These are phyloP conservation scores for Lymantria dispar DNA, from an alignment of 2,888 invertebrate species.

Conservation along the genomic window DNA sequence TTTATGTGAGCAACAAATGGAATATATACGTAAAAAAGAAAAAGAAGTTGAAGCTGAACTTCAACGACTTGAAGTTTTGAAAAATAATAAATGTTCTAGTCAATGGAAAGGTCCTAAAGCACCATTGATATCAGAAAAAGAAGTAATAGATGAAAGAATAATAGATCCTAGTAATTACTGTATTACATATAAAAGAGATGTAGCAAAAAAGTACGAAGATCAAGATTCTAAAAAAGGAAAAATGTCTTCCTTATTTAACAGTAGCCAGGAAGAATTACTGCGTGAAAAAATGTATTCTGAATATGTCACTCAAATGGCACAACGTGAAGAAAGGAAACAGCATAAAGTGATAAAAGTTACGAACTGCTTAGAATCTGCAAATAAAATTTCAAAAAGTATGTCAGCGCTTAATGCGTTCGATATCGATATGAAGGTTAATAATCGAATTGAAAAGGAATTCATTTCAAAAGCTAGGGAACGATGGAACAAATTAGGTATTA, in stretches of 20 bases:
- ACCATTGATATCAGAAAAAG: constrained; percentile 65
- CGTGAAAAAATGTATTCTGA: constrained; percentile 93
- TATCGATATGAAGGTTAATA: constrained; percentile 68
- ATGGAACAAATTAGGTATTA: constrained; percentile 86
- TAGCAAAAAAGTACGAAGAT: constrained; percentile 44
- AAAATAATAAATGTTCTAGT: constrained; percentile 18
- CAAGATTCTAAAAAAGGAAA: constrained; percentile 41
- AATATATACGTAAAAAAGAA: constrained; percentile 86
- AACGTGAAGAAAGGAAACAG: constrained; percentile 89
- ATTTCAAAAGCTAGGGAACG: constrained; percentile 88
- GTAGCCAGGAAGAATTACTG: constrained; percentile 87
- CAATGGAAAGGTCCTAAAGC: constrained; percentile 58
- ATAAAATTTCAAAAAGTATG: constrained; percentile 62
- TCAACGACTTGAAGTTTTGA: constrained; percentile 82
- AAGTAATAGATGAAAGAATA: constrained; percentile 39
- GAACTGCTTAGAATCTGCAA: constrained; percentile 62
- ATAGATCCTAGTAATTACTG: constrained; percentile 58
- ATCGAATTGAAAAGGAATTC: constrained; percentile 88
- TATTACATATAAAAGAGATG: constrained; percentile 72
- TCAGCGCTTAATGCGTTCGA: constrained; percentile 58
- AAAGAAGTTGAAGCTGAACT: constrained; percentile 86
- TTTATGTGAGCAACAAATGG: constrained; percentile 84
- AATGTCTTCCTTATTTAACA: constrained; percentile 68
- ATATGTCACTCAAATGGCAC: constrained; percentile 90
- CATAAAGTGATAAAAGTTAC: constrained; percentile 92